phyloP scores from a whole-genome alignment of 2,113 vertebrate genomes.

The Muntiacus muntjak region DNA sequence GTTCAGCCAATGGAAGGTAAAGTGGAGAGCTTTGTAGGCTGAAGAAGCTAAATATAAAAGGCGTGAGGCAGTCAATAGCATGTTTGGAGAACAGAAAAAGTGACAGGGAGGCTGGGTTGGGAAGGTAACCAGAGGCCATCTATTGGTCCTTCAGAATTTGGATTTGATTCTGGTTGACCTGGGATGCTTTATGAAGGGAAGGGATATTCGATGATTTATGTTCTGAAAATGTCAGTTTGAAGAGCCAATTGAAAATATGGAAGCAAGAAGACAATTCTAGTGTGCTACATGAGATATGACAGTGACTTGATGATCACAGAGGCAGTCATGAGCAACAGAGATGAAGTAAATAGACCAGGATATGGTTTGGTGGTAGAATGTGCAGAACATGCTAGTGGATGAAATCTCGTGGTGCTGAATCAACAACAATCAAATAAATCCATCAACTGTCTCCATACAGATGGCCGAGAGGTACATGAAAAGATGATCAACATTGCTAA shows the following conservation, averaged over 20 bases:
- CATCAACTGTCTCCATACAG: not conserved
- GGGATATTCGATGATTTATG: not conserved
- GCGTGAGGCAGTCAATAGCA: not conserved
- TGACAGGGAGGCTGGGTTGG: not conserved
- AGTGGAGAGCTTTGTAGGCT: not conserved
- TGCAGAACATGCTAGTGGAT: not conserved
- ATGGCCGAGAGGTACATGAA: not conserved
- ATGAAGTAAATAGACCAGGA: not conserved
- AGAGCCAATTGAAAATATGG: not conserved
- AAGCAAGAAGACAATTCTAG: not conserved
- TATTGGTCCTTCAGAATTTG: not conserved
- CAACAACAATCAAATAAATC: not conserved
- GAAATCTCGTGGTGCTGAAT: not conserved
- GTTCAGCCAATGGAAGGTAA: not conserved
- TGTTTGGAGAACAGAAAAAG: not conserved
- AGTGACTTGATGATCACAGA: fast-evolving
- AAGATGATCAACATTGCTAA: not conserved
- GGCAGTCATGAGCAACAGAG: not conserved
- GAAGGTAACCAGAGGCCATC: not conserved
- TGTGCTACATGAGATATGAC: not conserved
- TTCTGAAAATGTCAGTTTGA: not conserved
- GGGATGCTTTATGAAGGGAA: not conserved
- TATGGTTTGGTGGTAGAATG: not conserved
- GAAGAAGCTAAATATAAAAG: not conserved
- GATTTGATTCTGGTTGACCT: not conserved